Evolutionary conservation across 1,140 invertebrate species (phyloP), one percentile per base, ranked within the genome.

Genomic region (Cepaea nemoralis): DNA sequence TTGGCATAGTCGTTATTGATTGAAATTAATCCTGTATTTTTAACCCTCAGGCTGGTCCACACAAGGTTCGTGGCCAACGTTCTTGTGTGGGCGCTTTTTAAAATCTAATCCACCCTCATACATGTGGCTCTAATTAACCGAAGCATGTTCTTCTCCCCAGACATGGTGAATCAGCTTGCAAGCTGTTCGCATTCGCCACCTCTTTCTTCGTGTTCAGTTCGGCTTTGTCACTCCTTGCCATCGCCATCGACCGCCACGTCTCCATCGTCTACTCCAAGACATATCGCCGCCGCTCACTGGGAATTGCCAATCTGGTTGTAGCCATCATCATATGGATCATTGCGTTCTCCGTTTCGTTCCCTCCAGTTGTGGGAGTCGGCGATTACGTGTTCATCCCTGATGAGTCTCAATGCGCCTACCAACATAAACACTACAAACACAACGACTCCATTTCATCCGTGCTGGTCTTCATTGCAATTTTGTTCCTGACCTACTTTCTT

Each of bases 391-490:
- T 87, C 76, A 83, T 88, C 33, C 84, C 82, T 14, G 82, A 83
- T 27, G 88, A 90, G 74, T 86, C 83, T 10, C 89, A 90, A 73
- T 90, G 89, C 81, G 87, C 89, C 5, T 88, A 88, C 50, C 73
- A 86, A 24, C 88, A 90, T 71, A 82, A 73, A 55, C 81, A 84
- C 22, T 90, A 89, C 78, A 81, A 82, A n/a, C 73, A 83, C 66
- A 90, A 90, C 81, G 89, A 90, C 76, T 89, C 89, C 0, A 84
- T 90, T 31, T 87, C 86, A 31, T 90, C 89, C 71, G 81, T 87
- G 24, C 73, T 89, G 33, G 84, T 89, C 1, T 88, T 90, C 77
- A 76, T 88, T 45, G 84, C n/a, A 87, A 90, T 89, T 31, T 75
- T 88, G 69, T 55, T n/a, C 16, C 50, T 85, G 22, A 86, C 86